Evolutionary conservation across 2,888 invertebrate species (phyloP), one percentile per base, ranked within the genome.

Genomic region (Amiota mariae): DNA sequence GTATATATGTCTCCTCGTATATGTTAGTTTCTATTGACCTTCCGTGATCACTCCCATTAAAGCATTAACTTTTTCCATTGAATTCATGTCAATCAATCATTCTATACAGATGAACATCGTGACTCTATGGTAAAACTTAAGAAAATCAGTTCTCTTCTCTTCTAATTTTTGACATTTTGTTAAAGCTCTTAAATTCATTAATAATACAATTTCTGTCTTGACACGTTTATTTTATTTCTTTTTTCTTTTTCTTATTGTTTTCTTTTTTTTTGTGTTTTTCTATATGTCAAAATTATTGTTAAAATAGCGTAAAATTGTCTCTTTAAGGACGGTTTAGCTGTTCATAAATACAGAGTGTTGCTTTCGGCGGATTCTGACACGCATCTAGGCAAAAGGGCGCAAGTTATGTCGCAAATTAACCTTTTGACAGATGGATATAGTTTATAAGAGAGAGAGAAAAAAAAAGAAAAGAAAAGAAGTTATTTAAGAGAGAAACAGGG

Each of bases 331-430:
- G 4, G 15, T 15, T 36, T 6, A 36, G 36, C 11, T 64, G 64
- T 36, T 46, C 15, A n/a, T 64, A 36, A 36, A 6, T 36, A 6
- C 36, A 24, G 20, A 24, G 20, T 18, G 48, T 75, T 74, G 74
- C 76, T 70, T 57, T 73, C 66, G 63, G 61, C 74, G 77, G 72
- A 70, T 66, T 74, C 73, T 72, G 72, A 9, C 46, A 72, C 10
- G 46, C 24, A 15, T 75, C 73, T 75, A 61, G 36, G 24, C 36
- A 72, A 70, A 73, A 74, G 61, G 63, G 64, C 71, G 76, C 73
- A 78, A 79, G 84, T 85, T 85, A 79, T 87, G 81, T 81, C 78
- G 79, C 84, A 87, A 87, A 85, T 87, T 84, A 86, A 84, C 85
- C 79, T 85, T 85, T 81, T 87, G 86, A 86, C 84, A 85, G 78